These are phyloP conservation scores for Aquatica leii DNA, from an alignment of 2,888 invertebrate species.

Conservation along the genomic window DNA sequence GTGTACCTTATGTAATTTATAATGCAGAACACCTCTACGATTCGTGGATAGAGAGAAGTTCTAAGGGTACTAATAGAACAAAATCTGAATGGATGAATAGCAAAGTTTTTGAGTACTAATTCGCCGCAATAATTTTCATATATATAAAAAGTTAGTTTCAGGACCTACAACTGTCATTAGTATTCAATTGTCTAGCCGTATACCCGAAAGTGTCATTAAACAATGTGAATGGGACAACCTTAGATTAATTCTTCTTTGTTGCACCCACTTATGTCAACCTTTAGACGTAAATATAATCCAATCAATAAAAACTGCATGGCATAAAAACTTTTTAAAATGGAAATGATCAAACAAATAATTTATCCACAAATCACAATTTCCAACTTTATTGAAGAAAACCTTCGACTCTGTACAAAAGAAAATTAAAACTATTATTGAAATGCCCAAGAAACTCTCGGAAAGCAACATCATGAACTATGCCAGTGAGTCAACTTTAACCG, in stretches of 20 bases:
- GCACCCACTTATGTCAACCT: constrained; percentile 2
- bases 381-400: not conserved
- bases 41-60: too few species aligned
- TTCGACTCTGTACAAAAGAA: not conserved
- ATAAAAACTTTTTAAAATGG: not conserved
- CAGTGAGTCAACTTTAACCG: too few species aligned
- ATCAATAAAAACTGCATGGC: not conserved
- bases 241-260: not conserved
- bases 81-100: constrained; percentile 5
- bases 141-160: not conserved
- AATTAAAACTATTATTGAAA: not conserved
- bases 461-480: too few species aligned
- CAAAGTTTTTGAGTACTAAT: not conserved
- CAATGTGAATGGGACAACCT: not conserved
- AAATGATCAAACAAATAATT: not conserved
- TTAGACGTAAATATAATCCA: not conserved
- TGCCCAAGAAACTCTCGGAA: too few species aligned
- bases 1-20: too few species aligned
- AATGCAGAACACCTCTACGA: too few species aligned
- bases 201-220: not conserved
- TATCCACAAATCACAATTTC: not conserved
- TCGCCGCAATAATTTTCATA: not conserved
- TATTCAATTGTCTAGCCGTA: not conserved
- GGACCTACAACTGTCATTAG: not conserved
- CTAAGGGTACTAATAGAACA: not conserved